phyloP scores from a whole-genome alignment of 2,888 invertebrate genomes.

The Stenodera caucasica region DNA sequence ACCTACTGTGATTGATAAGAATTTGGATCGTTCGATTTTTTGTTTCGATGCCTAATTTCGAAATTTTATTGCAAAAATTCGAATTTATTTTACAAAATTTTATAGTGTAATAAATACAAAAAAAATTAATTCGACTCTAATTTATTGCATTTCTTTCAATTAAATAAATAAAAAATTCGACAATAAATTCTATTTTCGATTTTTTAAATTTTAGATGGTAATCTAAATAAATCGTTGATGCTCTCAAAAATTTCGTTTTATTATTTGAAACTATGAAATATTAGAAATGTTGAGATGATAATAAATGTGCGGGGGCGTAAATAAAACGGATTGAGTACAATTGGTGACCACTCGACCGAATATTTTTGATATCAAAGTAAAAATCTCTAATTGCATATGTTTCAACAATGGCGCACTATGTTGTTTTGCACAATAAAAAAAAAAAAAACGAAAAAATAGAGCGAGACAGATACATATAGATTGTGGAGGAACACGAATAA shows the following conservation, averaged over 20 bases:
- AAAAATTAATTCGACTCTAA: background rate
- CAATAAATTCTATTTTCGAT: background rate
- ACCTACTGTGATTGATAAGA: no score
- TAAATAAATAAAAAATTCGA: constrained; percentile 1
- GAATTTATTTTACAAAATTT: no score
- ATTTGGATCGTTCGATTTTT: no score
- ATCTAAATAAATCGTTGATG: no score
- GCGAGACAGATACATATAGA: constrained; percentile 19
- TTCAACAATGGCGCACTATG: constrained; percentile 24
- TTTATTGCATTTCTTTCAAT: background rate
- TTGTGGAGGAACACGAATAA: constrained; percentile 17
- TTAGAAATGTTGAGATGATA: constrained; percentile 11
- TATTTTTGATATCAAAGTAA: constrained; percentile 53
- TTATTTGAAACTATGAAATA: background rate
- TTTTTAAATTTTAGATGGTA: no score
- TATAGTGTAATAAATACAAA: background rate
- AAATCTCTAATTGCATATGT: constrained; percentile 47
- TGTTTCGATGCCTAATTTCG: no score
- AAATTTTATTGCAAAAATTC: no score
- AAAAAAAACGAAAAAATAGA: constrained; percentile 6
- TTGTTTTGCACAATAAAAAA: constrained; percentile 20
- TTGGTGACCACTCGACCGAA: constrained; percentile 54
- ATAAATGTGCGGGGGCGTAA: constrained; percentile 46
- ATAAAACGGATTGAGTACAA: constrained; percentile 46
- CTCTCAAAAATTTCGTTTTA: background rate